A percentile compares a stretch with the other conserved stretches of the same genome.
Evolutionary conservation across 1,140 invertebrate genomes (phyloP).

Genomic region (Periplaneta americana): DNA sequence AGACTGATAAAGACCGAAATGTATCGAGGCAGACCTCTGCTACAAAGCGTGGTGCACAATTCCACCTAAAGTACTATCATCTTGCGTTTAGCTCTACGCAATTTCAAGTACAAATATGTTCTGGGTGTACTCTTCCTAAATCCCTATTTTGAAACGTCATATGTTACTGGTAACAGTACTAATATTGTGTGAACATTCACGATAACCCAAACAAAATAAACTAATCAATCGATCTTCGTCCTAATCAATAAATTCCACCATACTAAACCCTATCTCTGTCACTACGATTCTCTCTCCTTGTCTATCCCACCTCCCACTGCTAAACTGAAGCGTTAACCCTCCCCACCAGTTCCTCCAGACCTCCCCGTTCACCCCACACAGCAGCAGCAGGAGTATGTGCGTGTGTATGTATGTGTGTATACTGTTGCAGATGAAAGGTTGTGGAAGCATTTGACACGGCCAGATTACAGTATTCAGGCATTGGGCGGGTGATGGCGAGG

Average conservation of each 20-base stretch:
- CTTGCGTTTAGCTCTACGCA: too few species aligned
- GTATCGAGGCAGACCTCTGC: too few species aligned
- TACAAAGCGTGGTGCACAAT: too few species aligned
- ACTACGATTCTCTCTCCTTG: background rate
- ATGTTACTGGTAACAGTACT: background rate
- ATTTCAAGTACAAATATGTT: background rate
- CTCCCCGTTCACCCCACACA: too few species aligned
- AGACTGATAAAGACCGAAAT: too few species aligned
- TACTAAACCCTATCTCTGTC: background rate
- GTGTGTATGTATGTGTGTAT: background rate
- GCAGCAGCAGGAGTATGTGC: background rate
- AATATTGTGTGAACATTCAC: background rate
- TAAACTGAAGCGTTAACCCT: background rate
- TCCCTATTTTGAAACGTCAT: background rate
- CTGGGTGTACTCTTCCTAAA: background rate
- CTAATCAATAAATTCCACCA: background rate
- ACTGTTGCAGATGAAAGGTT: background rate
- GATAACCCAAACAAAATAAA: background rate
- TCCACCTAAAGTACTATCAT: too few species aligned
- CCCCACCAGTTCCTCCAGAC: background rate
- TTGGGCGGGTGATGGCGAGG: background rate
- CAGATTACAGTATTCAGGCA: background rate
- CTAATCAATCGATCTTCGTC: background rate
- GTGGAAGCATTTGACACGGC: slow-evolving; percentile 8
- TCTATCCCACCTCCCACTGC: background rate